These are phyloP conservation scores for Peromyscus californicus DNA, from an alignment of 2,113 vertebrate species.

Conservation along the genomic window DNA sequence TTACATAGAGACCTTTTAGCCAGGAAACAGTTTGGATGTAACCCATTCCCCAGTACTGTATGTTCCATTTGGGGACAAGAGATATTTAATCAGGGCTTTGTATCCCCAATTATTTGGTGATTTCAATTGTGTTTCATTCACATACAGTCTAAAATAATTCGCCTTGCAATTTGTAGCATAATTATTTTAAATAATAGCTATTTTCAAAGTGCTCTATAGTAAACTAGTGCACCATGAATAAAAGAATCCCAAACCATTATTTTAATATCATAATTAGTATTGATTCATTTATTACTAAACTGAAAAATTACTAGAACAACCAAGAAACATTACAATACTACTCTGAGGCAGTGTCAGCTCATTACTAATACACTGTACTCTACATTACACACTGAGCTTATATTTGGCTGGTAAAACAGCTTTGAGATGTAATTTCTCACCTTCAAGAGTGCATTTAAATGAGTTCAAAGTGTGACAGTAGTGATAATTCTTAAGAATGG, in stretches of 20 bases:
- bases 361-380: not conserved
- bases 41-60: too few relatives aligned
- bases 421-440: constrained; percentile 9
- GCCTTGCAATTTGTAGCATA: not conserved
- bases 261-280: not conserved
- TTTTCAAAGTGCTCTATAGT: not conserved
- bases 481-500: not conserved
- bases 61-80: not conserved
- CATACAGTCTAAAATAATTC: not conserved
- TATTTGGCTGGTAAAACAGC: not conserved
- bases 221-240: not conserved
- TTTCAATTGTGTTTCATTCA: not conserved
- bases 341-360: not conserved
- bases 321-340: not conserved
- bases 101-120: not conserved
- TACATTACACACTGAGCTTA: not conserved
- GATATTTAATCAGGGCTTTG: not conserved
- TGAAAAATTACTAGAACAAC: not conserved
- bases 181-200: not conserved
- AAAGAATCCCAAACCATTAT: not conserved
- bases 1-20: not conserved
- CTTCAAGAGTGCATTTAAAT: constrained; percentile 24
- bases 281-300: not conserved
- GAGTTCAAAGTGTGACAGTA: not conserved
- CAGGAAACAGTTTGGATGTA: not conserved